Base-by-base conservation (phyloP, 2,797 vertebrate genomes). In the Myripristis jacobus region DNA sequence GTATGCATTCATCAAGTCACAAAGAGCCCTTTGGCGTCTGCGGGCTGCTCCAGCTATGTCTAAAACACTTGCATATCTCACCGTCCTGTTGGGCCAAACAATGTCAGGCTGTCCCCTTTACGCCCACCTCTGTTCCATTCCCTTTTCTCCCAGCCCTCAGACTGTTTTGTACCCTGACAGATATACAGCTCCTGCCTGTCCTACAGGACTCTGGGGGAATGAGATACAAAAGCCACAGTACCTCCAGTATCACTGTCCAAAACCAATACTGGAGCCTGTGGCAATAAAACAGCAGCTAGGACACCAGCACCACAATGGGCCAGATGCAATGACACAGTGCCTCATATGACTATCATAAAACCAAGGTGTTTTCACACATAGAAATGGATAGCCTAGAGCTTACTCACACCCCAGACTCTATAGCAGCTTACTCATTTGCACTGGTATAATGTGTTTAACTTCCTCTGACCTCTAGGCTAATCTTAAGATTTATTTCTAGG, bases 151-250 rank as follows among this genome's bases (percentile, higher is more conserved):
- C 27, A 73, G 86, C 77, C 83, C 67, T 78, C 79, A 87, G 85
- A 83, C 89, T 75, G 82, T 81, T 89, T 85, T 89, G 88, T 89
- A 79, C 78, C 81, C 79, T 82, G 86, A 87, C 90, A 93, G 90
- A 92, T 92, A 92, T 87, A 91, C 83, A 79, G 88, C 89, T 89
- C 80, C 80, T 86, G 89, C 85, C 86, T 72, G 85, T 67, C 87
- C 87, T 69, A 62, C 70, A 60, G 80, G 78, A 43, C 91, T 87
- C 89, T 80, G 78, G 86, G 86, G 89, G 89, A 89, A 88, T 85
- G 88, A 87, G 89, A 89, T 87, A 91, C 89, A 91, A 91, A 91
- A 89, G 82, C 82, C 87, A 80, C 68, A 75, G 65, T 85, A 88
- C 88, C 79, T 84, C 72, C 55, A 25, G 70, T 81, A 85, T 81